Base-by-base conservation (phyloP, 2,888 invertebrate species). In the Anthophora plumipes region DNA sequence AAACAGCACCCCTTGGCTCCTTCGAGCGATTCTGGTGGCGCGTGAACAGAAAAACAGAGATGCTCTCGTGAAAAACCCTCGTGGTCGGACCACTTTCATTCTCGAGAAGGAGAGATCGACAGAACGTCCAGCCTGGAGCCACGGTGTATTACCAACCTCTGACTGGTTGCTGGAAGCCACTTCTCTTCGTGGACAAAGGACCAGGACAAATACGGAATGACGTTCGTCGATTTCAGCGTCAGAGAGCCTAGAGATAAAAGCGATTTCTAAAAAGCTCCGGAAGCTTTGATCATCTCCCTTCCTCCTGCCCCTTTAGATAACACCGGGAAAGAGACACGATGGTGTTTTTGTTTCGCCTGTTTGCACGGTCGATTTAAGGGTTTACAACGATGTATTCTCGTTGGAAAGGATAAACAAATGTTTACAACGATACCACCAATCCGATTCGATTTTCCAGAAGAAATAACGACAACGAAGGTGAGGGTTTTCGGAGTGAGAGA, bases 31-130 rank as follows among this genome's bases (percentile, higher is more conserved):
- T 73, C 76, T 69, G 75, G 71, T 72, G 71, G 66, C 84, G 70
- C 86, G 86, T 87, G 85, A 87, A 87, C 80, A 87, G 79, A 88
- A 87, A 84, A 86, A 86, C 81, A 84, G 77, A 83, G 76, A 78
- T 25, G 63, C 74, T 57, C 82, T 78, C 80, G 77, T 85, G 85
- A 87, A 82, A 85, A 85, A 31, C 31, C 31, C 31, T 82, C 75
- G 75, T 76, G 63, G 75, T 74, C 14, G 70, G 75, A 60, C 79
- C 60, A 72, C 80, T 77, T 67, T 72, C 71, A 60, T 25, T 61
- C 39, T 61, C 52, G 75, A 54, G 68, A 69, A 20, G 14, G 31
- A 14, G 37, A 80, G 75, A 70, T 71, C 75, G 80, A 70, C 43
- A 41, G 20, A 48, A 60, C 59, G 69, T 39, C 70, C 74, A 25